Base-by-base conservation (phyloP, 2,888 invertebrate genomes). In the Phymatocera aterrima region DNA sequence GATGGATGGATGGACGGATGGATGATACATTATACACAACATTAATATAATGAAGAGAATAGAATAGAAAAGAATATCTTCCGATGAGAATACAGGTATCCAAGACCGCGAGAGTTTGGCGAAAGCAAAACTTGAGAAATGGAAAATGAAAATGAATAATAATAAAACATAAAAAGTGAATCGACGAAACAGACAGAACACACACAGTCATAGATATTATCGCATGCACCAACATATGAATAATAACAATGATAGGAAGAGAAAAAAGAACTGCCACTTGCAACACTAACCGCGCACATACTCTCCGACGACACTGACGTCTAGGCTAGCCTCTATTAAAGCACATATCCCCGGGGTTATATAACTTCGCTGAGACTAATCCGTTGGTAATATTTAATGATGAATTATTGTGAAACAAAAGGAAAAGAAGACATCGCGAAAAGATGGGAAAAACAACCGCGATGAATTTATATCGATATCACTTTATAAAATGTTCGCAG, bases 281-380 rank as follows among this genome's bases (percentile, higher is more conserved):
- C 78, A 72, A 43, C 65, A 37, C 34, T 37, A n/a, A 48, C 65
- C 64, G 77, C 64, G 77, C 77, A 77, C 65, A 68, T 78, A 78
- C 68, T 68, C 64, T 64, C 64, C 28, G 21, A n/a, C n/a, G n/a
- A 79, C 80, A 83, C 82, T 82, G 83, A 84, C 83, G 83, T 84
- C 83, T 82, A 80, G n/a, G 84, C 81, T 81, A 82, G 78, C 85
- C n/a, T n/a, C n/a, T 84, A 85, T 86, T 83, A 86, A 86, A 84
- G 83, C 86, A 84, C 83, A 84, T 81, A 86, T 84, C 81, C 61
- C 80, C 83, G 48, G 83, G n/a, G 80, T 87, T 88, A 88, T 85
- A 85, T 88, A 88, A 88, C 84, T 80, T 84, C 83, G 81, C n/a
- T 81, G 83, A 78, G 78, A 79, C 81, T 79, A 82, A 80, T 78